Evolutionary conservation across 2,888 invertebrate species (phyloP).

Genomic region (Melanostoma mellinum): DNA sequence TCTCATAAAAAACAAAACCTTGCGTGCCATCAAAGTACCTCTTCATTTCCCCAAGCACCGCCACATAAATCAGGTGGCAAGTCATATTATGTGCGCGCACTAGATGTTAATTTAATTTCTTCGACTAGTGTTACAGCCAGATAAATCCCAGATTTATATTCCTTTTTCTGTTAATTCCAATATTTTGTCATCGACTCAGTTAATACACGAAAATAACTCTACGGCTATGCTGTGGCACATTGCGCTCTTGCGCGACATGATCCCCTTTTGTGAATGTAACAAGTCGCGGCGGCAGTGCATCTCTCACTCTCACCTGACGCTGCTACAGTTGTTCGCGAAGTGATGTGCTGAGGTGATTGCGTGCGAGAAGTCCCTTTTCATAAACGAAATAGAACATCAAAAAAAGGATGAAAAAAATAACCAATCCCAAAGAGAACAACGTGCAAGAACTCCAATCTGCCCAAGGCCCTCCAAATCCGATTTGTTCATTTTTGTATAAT

Average conservation of each 20-base stretch:
- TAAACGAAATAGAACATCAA: slow-evolving; percentile 3
- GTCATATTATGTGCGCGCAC: slow-evolving; percentile 44
- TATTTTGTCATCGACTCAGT: slow-evolving; percentile 67
- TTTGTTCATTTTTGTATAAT: slow-evolving; percentile 53
- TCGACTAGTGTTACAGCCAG: slow-evolving; percentile 60
- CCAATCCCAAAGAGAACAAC: slow-evolving; percentile 24
- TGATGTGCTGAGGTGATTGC: slow-evolving; percentile 61
- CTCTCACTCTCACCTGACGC: slow-evolving; percentile 72
- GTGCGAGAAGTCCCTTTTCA: slow-evolving; percentile 45
- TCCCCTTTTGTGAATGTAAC: slow-evolving; percentile 37
- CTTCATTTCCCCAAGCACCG: too few species aligned
- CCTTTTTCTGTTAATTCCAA: slow-evolving; percentile 49
- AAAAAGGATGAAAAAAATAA: too few species aligned
- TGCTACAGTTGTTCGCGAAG: slow-evolving; percentile 66
- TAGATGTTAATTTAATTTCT: slow-evolving; percentile 69
- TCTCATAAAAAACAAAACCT: too few species aligned
- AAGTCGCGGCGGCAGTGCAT: slow-evolving; percentile 50
- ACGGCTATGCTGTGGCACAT: not conserved
- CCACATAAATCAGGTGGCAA: too few species aligned
- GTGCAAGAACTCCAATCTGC: slow-evolving; percentile 63
- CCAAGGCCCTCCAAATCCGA: slow-evolving; percentile 52
- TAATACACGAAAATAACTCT: slow-evolving; percentile 20
- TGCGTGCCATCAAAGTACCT: too few species aligned
- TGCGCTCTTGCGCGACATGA: slow-evolving; percentile 24
- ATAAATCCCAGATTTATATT: slow-evolving; percentile 54